A percentile compares a stretch with the other conserved stretches of the same genome.
phyloP scores from a whole-genome alignment of 2,797 vertebrate species.

The Megaceryle alcyon region DNA sequence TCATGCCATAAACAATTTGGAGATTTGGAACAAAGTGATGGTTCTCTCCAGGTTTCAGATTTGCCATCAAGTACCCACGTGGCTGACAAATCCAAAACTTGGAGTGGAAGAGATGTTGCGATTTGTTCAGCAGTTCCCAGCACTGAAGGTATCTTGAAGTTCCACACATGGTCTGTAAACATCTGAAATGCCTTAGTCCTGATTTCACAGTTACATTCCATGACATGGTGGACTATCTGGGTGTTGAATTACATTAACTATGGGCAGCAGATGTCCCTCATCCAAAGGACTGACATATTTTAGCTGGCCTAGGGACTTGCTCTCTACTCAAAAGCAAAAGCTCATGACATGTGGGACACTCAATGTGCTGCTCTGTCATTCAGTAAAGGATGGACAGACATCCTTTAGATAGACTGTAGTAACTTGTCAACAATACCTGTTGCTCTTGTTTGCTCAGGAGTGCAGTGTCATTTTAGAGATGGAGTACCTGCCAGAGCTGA shows the following conservation, averaged over 20 bases:
- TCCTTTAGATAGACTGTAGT: accelerated
- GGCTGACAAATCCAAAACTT: not conserved
- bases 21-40: not conserved
- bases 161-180: accelerated
- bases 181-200: not conserved
- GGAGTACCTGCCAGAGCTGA: not conserved
- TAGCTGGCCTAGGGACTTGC: not conserved
- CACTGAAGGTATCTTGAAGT: not conserved
- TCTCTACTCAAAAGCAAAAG: not conserved
- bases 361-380: not conserved
- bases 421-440: not conserved
- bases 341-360: accelerated
- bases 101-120: not conserved
- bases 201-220: not conserved
- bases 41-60: not conserved
- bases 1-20: not conserved
- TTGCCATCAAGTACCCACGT: not conserved
- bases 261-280: not conserved
- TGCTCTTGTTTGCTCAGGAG: not conserved
- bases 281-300: not conserved
- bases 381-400: not conserved
- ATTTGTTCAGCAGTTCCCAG: not conserved
- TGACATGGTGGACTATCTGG: not conserved
- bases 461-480: accelerated
- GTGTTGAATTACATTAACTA: not conserved